These are phyloP conservation scores for Corythaixoides concolor DNA, from an alignment of 2,113 vertebrate genomes.

Conservation along the genomic window DNA sequence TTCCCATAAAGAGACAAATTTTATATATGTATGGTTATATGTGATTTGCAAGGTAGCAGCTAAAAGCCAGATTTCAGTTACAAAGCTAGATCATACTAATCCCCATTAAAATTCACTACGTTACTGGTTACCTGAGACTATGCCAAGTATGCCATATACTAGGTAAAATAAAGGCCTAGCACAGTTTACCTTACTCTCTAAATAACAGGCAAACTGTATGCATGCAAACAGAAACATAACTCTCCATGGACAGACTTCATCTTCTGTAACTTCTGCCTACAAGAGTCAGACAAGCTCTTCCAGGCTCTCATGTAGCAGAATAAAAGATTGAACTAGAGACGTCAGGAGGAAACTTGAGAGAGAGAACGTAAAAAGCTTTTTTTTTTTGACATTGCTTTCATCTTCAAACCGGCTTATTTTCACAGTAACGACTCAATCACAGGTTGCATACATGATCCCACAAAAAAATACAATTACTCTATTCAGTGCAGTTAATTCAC, in stretches of 20 bases:
- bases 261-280: neutral
- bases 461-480: neutral
- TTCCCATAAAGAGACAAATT: neutral
- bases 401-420: neutral
- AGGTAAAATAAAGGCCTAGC: neutral
- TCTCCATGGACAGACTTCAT: neutral
- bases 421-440: neutral
- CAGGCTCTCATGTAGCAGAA: neutral
- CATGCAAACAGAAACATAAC: neutral
- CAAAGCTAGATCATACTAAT: neutral
- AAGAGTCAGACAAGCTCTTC: neutral
- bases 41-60: neutral
- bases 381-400: neutral
- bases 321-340: neutral
- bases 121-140: neutral
- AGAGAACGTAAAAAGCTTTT: neutral
- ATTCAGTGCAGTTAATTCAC: neutral
- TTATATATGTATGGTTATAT: rapidly evolving
- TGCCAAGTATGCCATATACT: rapidly evolving
- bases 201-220: neutral
- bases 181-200: neutral
- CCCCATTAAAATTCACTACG: neutral
- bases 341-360: neutral
- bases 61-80: neutral
- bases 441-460: neutral